Conservation (phyloP, 2,888 invertebrate species). For the Cataglyphis albicans region DNA sequence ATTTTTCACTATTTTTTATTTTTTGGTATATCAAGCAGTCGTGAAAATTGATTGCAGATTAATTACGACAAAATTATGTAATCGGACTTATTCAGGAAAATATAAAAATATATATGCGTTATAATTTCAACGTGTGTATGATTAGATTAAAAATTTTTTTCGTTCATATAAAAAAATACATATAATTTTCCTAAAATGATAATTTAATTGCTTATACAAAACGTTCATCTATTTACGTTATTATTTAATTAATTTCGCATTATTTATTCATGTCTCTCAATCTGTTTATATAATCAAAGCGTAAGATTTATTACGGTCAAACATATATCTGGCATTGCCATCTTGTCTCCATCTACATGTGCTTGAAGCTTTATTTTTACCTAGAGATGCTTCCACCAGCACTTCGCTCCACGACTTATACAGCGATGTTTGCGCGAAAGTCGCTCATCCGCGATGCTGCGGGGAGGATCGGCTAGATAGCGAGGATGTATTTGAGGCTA, state of each 20-base stretch:
- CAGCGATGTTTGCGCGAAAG: constrained; percentile 51
- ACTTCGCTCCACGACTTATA: constrained; percentile 46
- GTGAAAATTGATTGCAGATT: not conserved
- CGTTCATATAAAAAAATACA: not conserved
- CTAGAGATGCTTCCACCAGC: not conserved
- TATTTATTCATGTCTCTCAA: not conserved
- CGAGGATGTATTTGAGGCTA: constrained; percentile 80
- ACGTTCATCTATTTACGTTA: not conserved
- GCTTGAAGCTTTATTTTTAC: constrained; percentile 22
- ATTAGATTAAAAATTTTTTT: not conserved
- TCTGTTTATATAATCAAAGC: not conserved
- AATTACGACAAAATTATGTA: not conserved
- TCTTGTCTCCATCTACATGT: constrained; percentile 15
- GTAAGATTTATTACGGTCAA: not conserved
- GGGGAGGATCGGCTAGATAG: constrained; percentile 72
- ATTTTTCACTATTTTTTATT: too few relatives aligned
- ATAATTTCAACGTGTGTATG: not conserved
- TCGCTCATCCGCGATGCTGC: constrained; percentile 59
- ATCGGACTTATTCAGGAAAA: not conserved
- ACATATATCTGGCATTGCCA: constrained; percentile 39
- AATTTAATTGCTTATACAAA: constrained; percentile 2
- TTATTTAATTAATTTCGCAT: not conserved
- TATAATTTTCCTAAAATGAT: not conserved
- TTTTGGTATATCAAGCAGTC: not conserved
- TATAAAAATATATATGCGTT: not conserved